These are phyloP conservation scores for Batillaria attramentaria DNA, from an alignment of 1,140 invertebrate genomes.

Conservation along the genomic window DNA sequence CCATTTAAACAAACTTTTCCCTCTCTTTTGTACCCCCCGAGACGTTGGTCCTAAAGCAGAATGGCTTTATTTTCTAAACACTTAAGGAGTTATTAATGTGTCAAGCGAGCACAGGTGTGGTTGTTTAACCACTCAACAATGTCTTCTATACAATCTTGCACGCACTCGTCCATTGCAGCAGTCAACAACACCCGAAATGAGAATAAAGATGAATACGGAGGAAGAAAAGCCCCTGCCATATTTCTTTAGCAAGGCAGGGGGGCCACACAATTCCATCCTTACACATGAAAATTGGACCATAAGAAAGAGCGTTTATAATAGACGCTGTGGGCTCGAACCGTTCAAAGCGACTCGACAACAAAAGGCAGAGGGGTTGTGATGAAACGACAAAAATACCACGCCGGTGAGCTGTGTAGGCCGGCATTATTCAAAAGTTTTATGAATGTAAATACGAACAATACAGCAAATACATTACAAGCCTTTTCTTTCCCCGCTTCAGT, in stretches of 20 bases:
- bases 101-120: constrained; percentile 24
- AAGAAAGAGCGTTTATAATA: constrained; percentile 26
- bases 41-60: background rate
- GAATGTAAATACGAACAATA: constrained; percentile 24
- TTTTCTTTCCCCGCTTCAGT: background rate
- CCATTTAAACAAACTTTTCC: constrained; percentile 8
- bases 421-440: background rate
- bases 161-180: constrained; percentile 17
- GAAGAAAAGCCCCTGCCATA: constrained; percentile 3
- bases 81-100: constrained; percentile 14
- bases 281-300: constrained; percentile 20
- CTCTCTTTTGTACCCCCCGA: background rate
- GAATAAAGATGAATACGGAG: constrained; percentile 8
- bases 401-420: constrained; percentile 2
- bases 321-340: background rate
- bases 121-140: constrained; percentile 19
- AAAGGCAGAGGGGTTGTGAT: background rate
- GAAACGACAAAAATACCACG: background rate
- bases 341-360: background rate
- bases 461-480: constrained; percentile 16
- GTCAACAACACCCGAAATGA: constrained; percentile 12
- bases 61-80: constrained; percentile 21
- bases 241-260: constrained; percentile 13
- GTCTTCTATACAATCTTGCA: constrained; percentile 6
- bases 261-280: constrained; percentile 20